Conservation (phyloP, 2,888 invertebrate species). For the Ditula angustiorana region DNA sequence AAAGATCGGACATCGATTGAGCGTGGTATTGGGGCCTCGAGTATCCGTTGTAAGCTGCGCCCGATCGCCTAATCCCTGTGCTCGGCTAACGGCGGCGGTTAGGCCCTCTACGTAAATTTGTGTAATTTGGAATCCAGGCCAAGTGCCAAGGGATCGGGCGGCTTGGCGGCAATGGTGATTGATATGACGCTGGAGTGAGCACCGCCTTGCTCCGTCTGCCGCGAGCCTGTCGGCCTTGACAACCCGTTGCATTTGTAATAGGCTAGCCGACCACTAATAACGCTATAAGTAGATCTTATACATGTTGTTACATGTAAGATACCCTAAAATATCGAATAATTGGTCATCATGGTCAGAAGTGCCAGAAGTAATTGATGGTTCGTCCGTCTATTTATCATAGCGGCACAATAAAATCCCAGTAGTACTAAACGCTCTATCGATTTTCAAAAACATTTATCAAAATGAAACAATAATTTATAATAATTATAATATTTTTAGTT, state of each 20-base stretch:
- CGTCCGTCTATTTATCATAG: too few species aligned
- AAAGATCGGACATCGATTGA: constrained; percentile 69
- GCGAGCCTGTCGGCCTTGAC: constrained; percentile 60
- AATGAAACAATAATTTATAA: too few species aligned
- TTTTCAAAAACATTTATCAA: too few species aligned
- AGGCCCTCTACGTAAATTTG: constrained; percentile 83
- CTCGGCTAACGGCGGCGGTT: constrained; percentile 72
- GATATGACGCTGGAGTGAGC: constrained; percentile 77
- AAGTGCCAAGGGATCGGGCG: constrained; percentile 82
- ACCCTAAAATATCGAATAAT: too few species aligned
- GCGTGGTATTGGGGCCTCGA: constrained; percentile 71
- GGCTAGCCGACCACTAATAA: constrained; percentile 46
- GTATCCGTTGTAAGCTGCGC: constrained; percentile 74
- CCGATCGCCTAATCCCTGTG: constrained; percentile 74
- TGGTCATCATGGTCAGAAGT: too few species aligned
- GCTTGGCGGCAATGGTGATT: constrained; percentile 80
- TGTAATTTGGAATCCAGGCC: constrained; percentile 84
- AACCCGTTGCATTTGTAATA: constrained; percentile 72
- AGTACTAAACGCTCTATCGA: too few species aligned
- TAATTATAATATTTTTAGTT: too few species aligned
- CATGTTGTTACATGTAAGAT: too few species aligned
- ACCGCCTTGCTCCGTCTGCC: constrained; percentile 59
- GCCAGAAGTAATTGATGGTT: too few species aligned
- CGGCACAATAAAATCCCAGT: too few species aligned
- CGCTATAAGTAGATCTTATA: constrained; percentile 13